A percentile compares a stretch with the other conserved stretches of the same genome.
Conservation (phyloP, 2,888 invertebrate genomes). For the Agrotis puta region DNA sequence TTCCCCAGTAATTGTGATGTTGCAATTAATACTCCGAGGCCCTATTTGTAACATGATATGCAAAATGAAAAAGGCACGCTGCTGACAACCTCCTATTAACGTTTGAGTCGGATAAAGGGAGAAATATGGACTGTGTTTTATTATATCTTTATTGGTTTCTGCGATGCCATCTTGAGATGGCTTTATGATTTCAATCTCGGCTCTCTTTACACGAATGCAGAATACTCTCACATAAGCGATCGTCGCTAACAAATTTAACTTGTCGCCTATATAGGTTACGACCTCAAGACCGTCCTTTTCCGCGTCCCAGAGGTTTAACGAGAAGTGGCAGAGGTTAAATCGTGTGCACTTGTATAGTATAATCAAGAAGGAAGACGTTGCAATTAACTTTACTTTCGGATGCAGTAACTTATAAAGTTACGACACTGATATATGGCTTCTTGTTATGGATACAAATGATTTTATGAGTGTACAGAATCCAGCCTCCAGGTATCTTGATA, state of each 20-base stretch:
- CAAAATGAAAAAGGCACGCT: slow-evolving; percentile 39
- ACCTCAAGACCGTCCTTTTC: slow-evolving; percentile 48
- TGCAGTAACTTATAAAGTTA: slow-evolving; percentile 45
- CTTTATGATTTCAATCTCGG: slow-evolving; percentile 34
- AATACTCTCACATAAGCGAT: slow-evolving; percentile 17
- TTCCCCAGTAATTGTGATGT: slow-evolving; percentile 8
- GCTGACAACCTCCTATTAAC: slow-evolving; percentile 51
- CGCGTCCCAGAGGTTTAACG: slow-evolving; percentile 57
- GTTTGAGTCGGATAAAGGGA: slow-evolving; percentile 35
- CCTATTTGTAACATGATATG: slow-evolving; percentile 48
- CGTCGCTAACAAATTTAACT: slow-evolving; percentile 52
- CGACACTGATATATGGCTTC: slow-evolving; percentile 42
- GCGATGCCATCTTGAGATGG: slow-evolving; percentile 24
- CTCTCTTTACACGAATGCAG: slow-evolving; percentile 16
- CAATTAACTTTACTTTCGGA: slow-evolving; percentile 55
- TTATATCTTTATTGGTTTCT: slow-evolving; percentile 43
- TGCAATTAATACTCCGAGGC: slow-evolving; percentile 29
- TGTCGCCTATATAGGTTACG: slow-evolving; percentile 52
- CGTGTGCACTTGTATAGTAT: slow-evolving; percentile 60
- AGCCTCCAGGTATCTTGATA: slow-evolving; percentile 13
- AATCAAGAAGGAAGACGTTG: slow-evolving; percentile 53
- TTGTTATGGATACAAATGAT: slow-evolving; percentile 29
- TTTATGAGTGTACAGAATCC: slow-evolving; percentile 18
- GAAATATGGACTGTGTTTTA: slow-evolving; percentile 45
- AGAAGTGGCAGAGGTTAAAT: slow-evolving; percentile 61